These are phyloP conservation scores for Aptenodytes forsteri DNA, from an alignment of 2,113 vertebrate species.

Conservation along the genomic window DNA sequence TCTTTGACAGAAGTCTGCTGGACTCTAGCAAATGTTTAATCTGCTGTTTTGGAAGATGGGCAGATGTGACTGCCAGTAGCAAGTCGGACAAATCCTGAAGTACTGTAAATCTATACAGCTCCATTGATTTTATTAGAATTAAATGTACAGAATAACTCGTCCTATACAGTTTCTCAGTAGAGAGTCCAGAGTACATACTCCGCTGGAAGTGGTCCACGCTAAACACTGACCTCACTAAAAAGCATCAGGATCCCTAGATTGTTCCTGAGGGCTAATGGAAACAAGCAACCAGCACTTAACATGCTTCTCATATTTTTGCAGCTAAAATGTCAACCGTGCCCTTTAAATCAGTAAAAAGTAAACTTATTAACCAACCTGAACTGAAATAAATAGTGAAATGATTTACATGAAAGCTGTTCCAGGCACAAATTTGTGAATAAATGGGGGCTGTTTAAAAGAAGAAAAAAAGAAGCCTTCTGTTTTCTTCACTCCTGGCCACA, in stretches of 20 bases:
- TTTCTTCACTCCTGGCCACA: constrained; percentile 23
- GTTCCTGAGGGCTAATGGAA: not conserved
- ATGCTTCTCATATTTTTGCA: constrained; percentile 4
- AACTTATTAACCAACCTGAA: constrained; percentile 34
- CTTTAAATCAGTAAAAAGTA: constrained; percentile 11
- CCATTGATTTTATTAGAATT: not conserved
- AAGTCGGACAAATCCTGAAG: not conserved
- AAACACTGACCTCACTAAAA: not conserved
- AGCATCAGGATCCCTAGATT: not conserved
- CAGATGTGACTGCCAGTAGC: not conserved
- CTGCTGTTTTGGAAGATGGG: not conserved
- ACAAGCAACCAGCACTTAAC: not conserved
- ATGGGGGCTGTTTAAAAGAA: not conserved
- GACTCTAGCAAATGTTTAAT: not conserved
- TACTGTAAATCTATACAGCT: not conserved
- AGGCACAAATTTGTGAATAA: constrained; percentile 16
- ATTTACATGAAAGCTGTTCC: constrained; percentile 29
- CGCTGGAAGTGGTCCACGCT: not conserved
- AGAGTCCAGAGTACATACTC: not conserved
- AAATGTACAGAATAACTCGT: not conserved
- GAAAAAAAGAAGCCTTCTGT: not conserved
- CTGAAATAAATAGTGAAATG: constrained; percentile 29
- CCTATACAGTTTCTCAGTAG: not conserved
- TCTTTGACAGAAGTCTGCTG: not conserved
- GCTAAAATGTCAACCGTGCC: not conserved